Base-by-base conservation (phyloP, 2,797 vertebrate genomes). In the Masticophis lateralis region DNA sequence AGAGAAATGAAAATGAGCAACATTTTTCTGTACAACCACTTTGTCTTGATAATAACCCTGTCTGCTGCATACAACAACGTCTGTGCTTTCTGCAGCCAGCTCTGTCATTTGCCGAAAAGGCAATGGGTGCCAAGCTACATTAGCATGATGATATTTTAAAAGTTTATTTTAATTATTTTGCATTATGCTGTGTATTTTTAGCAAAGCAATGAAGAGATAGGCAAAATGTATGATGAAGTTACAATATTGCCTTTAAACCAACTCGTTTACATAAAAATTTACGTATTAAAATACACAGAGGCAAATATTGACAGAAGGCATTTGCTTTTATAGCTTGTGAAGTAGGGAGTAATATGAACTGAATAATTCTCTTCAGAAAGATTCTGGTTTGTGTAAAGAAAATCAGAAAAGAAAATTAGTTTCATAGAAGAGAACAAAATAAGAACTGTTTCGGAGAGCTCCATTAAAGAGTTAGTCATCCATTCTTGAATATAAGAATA, bases 1-100 rank as follows among this genome's bases (percentile, higher is more conserved):
- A 83, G 86, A 92, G 93, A 95, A 92, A 87, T 28, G 32, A 94
- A 88, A 93, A 93, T 47, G 66, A 95, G 92, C 93, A 92, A 37
- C 88, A 91, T 89, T 91, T 94, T 59, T 87, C 25, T 27, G 25
- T 57, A 88, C 86, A 91, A 92, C 61, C 90, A 69, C 92, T 93
- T 90, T 74, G 91, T 61, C 79, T 59, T 28, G 9, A 69, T 11
- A 83, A 66, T 6, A 94, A 59, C 63, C 90, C 63, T 56, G 59
- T 93, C 43, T 22, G 47, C 66, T 91, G 53, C 60, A 87, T 86
- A 63, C n/a, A 87, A 59, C 1, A 51, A 79, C 4, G 51, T 0
- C 57, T 86, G 47, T 89, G 56, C 13, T 37, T 90, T 43, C 87
- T 90, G 89, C 43, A 91, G 8, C 90, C 55, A 16, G 90, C 60